A percentile compares a stretch with the other conserved stretches of the same genome.
phyloP scores from a whole-genome alignment of 1,140 invertebrate species.

The Piezodorus guildinii region DNA sequence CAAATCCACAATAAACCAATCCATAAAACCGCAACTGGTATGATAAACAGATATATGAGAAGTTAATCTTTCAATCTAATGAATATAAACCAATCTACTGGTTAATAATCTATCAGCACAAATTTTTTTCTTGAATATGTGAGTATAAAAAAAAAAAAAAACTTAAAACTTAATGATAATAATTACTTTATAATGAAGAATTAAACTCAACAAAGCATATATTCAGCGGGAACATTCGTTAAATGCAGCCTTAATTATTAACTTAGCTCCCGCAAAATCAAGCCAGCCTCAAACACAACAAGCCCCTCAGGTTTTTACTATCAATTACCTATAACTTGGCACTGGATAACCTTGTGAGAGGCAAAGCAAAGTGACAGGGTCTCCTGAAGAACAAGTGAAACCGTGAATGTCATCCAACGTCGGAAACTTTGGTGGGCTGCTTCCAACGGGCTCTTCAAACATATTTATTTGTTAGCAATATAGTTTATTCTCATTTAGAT shows the following conservation, averaged over 20 bases:
- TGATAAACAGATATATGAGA: too few relatives aligned
- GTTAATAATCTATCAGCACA: too few relatives aligned
- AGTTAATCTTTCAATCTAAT: too few relatives aligned
- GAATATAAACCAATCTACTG: too few relatives aligned
- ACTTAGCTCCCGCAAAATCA: not conserved
- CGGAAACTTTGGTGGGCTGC: slow-evolving; percentile 45
- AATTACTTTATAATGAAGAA: too few relatives aligned
- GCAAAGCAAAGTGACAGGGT: slow-evolving; percentile 36
- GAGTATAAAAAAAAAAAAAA: too few relatives aligned
- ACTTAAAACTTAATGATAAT: too few relatives aligned
- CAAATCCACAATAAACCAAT: too few relatives aligned
- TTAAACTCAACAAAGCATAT: not conserved
- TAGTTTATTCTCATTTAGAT: too few relatives aligned
- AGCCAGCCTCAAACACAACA: not conserved
- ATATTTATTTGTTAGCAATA: not conserved
- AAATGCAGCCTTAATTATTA: not conserved
- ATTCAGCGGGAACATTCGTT: not conserved
- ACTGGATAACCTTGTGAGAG: slow-evolving; percentile 57
- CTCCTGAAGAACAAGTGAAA: slow-evolving; percentile 16
- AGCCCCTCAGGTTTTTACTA: not conserved
- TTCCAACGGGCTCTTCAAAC: slow-evolving; percentile 52
- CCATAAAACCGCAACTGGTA: too few relatives aligned
- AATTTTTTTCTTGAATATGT: too few relatives aligned
- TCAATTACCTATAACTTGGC: slow-evolving; percentile 43
- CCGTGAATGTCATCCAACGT: slow-evolving; percentile 23